A percentile compares a stretch with the other conserved stretches of the same genome.
phyloP scores from a whole-genome alignment of 1,140 invertebrate species.

The Tenebrio molitor region DNA sequence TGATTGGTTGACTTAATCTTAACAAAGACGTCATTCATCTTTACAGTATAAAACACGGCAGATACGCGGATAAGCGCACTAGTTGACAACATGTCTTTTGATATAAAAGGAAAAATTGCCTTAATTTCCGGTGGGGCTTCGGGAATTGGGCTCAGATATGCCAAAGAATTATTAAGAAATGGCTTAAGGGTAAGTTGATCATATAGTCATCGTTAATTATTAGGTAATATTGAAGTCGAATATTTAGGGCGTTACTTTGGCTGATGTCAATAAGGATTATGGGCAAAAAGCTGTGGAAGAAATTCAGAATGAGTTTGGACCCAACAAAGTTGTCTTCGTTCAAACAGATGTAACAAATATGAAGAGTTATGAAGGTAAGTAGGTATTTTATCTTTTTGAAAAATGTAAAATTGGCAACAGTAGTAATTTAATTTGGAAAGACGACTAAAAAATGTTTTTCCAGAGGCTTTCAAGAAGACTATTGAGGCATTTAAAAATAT shows the following conservation, averaged over 20 bases:
- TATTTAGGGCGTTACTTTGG: conserved; percentile 58
- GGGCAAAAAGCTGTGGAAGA: conserved; percentile 51
- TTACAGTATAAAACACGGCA: no score
- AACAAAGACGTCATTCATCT: no score
- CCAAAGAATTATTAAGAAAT: conserved; percentile 63
- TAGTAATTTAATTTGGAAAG: no score
- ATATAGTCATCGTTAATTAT: background rate
- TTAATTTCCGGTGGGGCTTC: conserved; percentile 67
- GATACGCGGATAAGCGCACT: no score
- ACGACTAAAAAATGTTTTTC: background rate
- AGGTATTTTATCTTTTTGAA: no score
- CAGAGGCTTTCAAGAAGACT: conserved; percentile 56
- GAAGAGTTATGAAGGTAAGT: background rate
- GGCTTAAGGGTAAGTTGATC: conserved; percentile 63
- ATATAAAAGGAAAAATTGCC: conserved; percentile 64
- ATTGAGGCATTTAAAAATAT: conserved; percentile 59
- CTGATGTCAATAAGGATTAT: conserved; percentile 51
- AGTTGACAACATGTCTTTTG: conserved; percentile 49
- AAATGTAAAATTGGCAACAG: no score
- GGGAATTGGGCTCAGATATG: conserved; percentile 66
- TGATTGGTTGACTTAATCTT: no score
- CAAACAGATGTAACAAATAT: conserved; percentile 46
- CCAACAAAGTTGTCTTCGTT: conserved; percentile 53
- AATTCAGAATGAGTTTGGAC: conserved; percentile 57
- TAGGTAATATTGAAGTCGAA: background rate